Evolutionary conservation across 2,113 vertebrate species (phyloP).

Genomic region (Sorex fumeus): DNA sequence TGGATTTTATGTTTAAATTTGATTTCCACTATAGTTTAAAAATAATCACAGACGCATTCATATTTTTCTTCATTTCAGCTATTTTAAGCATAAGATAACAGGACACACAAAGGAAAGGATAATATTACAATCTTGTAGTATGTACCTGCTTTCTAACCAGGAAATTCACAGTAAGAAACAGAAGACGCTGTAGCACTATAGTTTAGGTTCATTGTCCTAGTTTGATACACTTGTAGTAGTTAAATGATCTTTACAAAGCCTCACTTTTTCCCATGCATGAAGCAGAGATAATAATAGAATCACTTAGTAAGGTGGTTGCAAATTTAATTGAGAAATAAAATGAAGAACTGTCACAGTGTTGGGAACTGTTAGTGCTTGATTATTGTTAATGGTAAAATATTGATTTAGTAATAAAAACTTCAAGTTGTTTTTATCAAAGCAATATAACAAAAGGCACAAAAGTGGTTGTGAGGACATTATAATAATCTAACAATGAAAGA

Average conservation of each 20-base stretch:
- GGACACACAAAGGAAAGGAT: background rate
- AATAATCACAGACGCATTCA: background rate
- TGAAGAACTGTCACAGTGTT: background rate
- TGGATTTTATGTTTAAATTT: background rate
- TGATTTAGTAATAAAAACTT: slow-evolving; percentile 12
- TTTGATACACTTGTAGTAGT: background rate
- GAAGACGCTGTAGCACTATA: background rate
- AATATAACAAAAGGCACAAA: background rate
- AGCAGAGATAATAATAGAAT: background rate
- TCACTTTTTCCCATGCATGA: background rate
- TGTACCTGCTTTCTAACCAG: background rate
- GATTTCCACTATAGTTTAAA: background rate
- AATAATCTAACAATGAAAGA: background rate
- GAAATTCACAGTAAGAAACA: background rate
- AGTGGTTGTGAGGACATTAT: background rate
- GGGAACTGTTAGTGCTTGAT: background rate
- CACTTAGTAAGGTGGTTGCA: background rate
- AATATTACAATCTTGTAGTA: background rate
- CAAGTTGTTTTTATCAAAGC: background rate
- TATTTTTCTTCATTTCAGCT: background rate
- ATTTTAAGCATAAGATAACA: background rate
- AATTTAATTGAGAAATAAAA: slow-evolving; percentile 22
- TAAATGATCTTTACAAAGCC: background rate
- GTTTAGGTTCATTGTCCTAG: background rate
- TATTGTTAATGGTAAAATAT: slow-evolving; percentile 2